Conservation (phyloP, 1,140 invertebrate genomes). For the Tribolium castaneum region DNA sequence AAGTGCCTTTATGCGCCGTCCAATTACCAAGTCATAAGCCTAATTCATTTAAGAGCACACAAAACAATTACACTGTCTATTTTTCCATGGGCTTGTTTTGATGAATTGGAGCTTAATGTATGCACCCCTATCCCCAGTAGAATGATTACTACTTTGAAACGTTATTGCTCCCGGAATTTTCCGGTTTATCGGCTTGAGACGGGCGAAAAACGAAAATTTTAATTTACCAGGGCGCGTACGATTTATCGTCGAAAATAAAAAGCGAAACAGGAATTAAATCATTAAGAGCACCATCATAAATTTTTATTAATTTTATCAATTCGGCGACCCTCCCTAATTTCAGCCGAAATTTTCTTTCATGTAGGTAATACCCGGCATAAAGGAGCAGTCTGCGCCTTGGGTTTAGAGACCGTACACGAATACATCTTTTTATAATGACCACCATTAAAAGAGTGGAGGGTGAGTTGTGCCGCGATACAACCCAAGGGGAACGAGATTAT, state of each 20-base stretch:
- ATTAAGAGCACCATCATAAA: conserved; percentile 20
- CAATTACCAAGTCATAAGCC: conserved; percentile 29
- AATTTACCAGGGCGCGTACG: conserved; percentile 4
- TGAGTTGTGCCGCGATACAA: conserved; percentile 19
- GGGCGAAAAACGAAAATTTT: conserved; percentile 4
- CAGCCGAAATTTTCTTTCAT: conserved; percentile 22
- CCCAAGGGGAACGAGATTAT: conserved; percentile 27
- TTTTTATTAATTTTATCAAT: conserved; percentile 31
- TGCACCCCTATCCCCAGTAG: conserved; percentile 16
- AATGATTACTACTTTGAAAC: conserved; percentile 26
- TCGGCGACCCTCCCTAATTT: conserved; percentile 7
- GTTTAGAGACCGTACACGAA: conserved; percentile 26
- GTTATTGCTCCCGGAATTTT: conserved; percentile 23
- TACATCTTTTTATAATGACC: conserved; percentile 36
- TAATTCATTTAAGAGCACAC: conserved; percentile 30
- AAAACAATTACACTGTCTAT: conserved; percentile 32
- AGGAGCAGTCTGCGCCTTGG: conserved; percentile 21
- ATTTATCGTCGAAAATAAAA: conserved; percentile 20
- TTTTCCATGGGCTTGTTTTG: conserved; percentile 27
- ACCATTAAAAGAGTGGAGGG: conserved; percentile 31
- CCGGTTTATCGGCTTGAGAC: conserved; percentile 8
- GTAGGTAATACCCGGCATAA: conserved; percentile 6
- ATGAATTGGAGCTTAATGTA: conserved; percentile 23
- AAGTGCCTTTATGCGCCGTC: conserved; percentile 13
- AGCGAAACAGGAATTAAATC: conserved; percentile 32